phyloP scores from a whole-genome alignment of 2,888 invertebrate genomes.

The Julus scandinavius region DNA sequence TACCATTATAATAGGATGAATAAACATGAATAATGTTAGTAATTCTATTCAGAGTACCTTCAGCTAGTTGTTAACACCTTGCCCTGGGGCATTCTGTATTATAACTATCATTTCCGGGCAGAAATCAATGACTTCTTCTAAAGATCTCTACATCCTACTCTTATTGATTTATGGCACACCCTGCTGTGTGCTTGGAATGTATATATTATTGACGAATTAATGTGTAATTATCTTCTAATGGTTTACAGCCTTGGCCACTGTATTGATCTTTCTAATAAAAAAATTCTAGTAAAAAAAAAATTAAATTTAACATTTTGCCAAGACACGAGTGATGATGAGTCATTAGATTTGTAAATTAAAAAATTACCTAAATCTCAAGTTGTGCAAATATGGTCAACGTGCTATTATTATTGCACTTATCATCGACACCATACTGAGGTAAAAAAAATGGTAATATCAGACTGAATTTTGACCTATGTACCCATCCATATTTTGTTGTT shows the following conservation, averaged over 20 bases:
- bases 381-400: not conserved
- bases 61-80: not conserved
- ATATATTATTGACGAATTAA: not conserved
- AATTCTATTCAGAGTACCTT: not conserved
- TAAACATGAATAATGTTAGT: not conserved
- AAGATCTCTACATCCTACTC: not conserved
- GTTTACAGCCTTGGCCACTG: not conserved
- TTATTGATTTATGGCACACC: not conserved
- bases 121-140: not conserved
- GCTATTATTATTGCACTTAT: not conserved
- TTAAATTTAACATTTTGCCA: too few species aligned
- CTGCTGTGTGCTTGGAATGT: not conserved
- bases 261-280: not conserved
- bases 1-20: not conserved
- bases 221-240: not conserved
- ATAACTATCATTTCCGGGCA: not conserved
- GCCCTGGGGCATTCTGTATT: not conserved
- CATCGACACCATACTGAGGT: too few species aligned
- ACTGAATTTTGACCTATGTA: not conserved
- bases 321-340: too few species aligned
- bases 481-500: not conserved
- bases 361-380: too few species aligned
- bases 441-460: not conserved
- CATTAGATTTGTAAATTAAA: too few species aligned
- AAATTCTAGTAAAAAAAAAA: too few species aligned